Conservation (phyloP, 2,888 invertebrate species). For the Rhagophthalmus giganteus region DNA sequence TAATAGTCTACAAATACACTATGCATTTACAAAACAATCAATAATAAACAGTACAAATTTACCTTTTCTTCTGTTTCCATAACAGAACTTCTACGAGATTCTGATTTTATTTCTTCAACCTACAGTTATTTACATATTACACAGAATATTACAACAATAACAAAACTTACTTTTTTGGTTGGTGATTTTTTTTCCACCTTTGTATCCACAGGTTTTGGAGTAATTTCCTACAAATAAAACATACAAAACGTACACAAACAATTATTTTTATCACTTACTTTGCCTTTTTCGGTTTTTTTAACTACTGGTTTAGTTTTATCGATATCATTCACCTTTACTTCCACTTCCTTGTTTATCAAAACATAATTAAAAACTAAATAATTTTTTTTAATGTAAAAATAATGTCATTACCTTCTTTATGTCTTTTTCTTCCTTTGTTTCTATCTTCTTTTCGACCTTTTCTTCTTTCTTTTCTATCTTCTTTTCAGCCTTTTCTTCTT, state of each 20-base stretch:
- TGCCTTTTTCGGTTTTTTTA: conserved; percentile 36
- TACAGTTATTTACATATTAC: conserved; percentile 30
- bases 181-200: conserved; percentile 54
- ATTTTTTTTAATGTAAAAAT: too few species aligned
- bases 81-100: conserved; percentile 52
- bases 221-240: conserved; percentile 49
- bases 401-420: too few species aligned
- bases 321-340: conserved; percentile 49
- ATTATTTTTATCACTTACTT: conserved; percentile 23
- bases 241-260: conserved; percentile 10
- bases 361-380: conserved; percentile 7
- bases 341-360: conserved; percentile 43
- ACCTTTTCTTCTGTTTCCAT: conserved; percentile 52
- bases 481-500: conserved; percentile 45
- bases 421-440: too few species aligned
- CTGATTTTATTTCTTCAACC: conserved; percentile 51
- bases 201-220: conserved; percentile 61
- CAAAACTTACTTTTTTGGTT: conserved; percentile 46
- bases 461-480: conserved; percentile 47
- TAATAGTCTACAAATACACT: conserved; percentile 33
- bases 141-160: conserved; percentile 14
- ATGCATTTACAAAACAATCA: conserved; percentile 1
- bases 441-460: conserved; percentile 7
- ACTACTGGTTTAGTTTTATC: conserved; percentile 44
- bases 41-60: conserved; percentile 15